phyloP scores from a whole-genome alignment of 2,113 vertebrate genomes.

The Xyrauchen texanus region DNA sequence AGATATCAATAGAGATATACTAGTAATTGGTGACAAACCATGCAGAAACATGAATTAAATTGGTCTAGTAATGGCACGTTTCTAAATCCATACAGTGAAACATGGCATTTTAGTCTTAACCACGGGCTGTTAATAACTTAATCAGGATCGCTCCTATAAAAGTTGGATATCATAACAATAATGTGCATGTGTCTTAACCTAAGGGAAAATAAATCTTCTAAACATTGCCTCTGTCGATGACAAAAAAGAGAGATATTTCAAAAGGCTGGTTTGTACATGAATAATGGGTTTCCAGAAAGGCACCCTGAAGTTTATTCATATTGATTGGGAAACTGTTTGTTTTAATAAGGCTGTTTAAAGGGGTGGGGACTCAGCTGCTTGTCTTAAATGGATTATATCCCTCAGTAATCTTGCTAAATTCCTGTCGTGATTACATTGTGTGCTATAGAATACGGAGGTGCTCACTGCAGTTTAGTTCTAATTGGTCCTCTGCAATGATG shows the following conservation, averaged over 20 bases:
- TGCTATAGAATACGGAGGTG: constrained; percentile 58
- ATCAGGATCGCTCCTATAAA: too few species aligned
- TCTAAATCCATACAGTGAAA: background rate
- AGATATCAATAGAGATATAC: background rate
- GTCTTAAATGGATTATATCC: too few species aligned
- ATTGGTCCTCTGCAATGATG: constrained; percentile 71
- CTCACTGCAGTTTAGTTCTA: constrained; percentile 68
- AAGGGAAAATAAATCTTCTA: too few species aligned
- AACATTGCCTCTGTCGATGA: too few species aligned
- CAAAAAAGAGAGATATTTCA: background rate
- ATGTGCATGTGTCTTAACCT: too few species aligned
- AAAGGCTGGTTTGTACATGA: constrained; percentile 28
- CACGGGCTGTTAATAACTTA: too few species aligned
- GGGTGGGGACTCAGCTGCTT: constrained; percentile 56
- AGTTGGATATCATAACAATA: too few species aligned
- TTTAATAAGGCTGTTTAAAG: constrained; percentile 58
- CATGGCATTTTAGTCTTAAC: background rate
- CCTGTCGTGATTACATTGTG: constrained; percentile 59
- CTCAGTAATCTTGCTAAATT: constrained; percentile 62
- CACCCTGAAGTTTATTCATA: constrained; percentile 37
- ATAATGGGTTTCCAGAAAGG: constrained; percentile 24
- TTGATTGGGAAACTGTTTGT: constrained; percentile 57
- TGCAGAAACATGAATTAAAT: background rate
- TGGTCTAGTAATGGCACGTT: background rate
- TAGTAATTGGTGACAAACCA: constrained; percentile 1